Evolutionary conservation across 2,797 vertebrate genomes (phyloP).

Genomic region (Micrastur ruficollis): DNA sequence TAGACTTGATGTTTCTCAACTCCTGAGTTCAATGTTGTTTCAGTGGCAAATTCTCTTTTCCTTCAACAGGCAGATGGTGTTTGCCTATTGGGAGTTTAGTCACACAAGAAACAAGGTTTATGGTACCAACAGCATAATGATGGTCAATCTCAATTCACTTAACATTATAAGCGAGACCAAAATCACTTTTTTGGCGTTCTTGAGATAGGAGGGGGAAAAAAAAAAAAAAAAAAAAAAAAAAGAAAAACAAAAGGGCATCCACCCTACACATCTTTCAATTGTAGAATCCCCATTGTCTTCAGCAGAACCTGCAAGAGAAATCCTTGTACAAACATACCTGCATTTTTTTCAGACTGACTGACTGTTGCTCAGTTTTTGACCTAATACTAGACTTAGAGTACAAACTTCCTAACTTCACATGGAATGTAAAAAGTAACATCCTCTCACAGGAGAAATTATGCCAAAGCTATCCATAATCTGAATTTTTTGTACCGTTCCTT

Average conservation of each 20-base stretch:
- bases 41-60: not conserved
- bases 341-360: not conserved
- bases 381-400: not conserved
- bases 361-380: not conserved
- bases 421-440: not conserved
- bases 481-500: not conserved
- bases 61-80: slow-evolving; percentile 70
- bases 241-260: no score
- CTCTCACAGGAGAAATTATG: not conserved
- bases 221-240: not conserved
- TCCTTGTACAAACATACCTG: not conserved
- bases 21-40: not conserved
- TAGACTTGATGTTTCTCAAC: not conserved
- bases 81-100: slow-evolving; percentile 69
- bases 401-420: not conserved
- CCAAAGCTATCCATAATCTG: not conserved
- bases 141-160: slow-evolving; percentile 47
- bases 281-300: not conserved
- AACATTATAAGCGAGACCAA: slow-evolving; percentile 43
- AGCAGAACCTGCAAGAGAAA: not conserved
- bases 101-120: slow-evolving; percentile 61
- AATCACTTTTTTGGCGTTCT: slow-evolving; percentile 12
- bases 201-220: accelerated
- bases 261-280: not conserved
- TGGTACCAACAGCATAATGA: slow-evolving; percentile 54